Conservation (phyloP, 2,113 vertebrate species). For the Neogale vison region DNA sequence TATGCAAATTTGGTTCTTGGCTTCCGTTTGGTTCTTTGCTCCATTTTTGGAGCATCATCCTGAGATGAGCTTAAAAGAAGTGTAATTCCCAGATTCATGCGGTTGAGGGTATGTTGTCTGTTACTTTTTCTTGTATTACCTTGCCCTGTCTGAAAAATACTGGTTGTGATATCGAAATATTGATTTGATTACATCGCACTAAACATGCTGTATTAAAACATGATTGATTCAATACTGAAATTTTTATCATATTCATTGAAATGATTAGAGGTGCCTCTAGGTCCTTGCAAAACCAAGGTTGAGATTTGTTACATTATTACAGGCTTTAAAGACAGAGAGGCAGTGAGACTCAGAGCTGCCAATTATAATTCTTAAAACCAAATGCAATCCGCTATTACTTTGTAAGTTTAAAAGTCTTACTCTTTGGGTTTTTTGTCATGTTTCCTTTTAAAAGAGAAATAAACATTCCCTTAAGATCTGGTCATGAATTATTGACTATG, state of each 20-base stretch:
- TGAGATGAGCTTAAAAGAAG: neutral
- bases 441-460: conserved; percentile 55
- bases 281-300: conserved; percentile 46
- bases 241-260: conserved; percentile 28
- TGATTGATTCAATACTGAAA: neutral
- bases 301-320: conserved; percentile 2
- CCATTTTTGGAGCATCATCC: neutral
- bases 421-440: neutral
- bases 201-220: neutral
- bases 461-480: conserved; percentile 38
- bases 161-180: neutral
- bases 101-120: neutral
- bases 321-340: neutral
- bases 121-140: neutral
- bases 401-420: conserved; percentile 37
- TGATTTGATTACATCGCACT: neutral
- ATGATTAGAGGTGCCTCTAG: neutral
- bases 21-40: neutral
- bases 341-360: neutral
- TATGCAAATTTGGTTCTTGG: neutral
- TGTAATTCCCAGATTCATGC: neutral
- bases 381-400: neutral
- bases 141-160: neutral
- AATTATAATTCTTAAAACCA: conserved; percentile 38
- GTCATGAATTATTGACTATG: conserved; percentile 40